Conservation (phyloP, 2,797 vertebrate genomes). For the Neoniphon sammara region DNA sequence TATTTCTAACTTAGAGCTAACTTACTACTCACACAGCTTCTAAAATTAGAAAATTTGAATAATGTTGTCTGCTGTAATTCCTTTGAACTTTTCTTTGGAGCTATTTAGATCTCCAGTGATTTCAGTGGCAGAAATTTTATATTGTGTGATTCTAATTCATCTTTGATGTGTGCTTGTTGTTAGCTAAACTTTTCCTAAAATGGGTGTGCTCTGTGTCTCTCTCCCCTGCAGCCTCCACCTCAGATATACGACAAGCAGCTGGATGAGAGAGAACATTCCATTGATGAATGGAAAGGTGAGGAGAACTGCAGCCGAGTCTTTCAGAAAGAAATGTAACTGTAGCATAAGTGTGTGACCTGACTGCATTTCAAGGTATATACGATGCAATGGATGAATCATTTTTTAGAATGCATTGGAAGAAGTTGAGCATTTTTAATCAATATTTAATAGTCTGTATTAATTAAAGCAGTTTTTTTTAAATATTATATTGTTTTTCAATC, state of each 20-base stretch:
- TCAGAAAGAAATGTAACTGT: too few species aligned
- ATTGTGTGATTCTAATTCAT: neutral
- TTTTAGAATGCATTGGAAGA: too few species aligned
- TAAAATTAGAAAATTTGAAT: too few species aligned
- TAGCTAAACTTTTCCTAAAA: constrained; percentile 20
- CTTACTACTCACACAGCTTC: too few species aligned
- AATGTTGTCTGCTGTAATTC: too few species aligned
- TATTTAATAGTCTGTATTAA: neutral
- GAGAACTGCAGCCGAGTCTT: neutral
- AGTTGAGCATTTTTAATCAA: neutral
- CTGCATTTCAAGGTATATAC: too few species aligned
- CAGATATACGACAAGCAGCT: constrained; percentile 98
- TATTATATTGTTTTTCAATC: neutral
- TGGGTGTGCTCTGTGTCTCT: constrained; percentile 30
- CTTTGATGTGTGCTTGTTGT: neutral
- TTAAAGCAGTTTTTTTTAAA: neutral
- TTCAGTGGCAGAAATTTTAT: neutral
- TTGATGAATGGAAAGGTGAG: constrained; percentile 99
- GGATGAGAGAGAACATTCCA: constrained; percentile 99
- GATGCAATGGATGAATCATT: too few species aligned
- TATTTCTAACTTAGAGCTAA: neutral
- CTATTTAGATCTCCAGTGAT: too few species aligned
- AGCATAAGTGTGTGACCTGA: too few species aligned
- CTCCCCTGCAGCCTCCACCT: constrained; percentile 91
- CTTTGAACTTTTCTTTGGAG: too few species aligned